A percentile compares a stretch with the other conserved stretches of the same genome.
phyloP scores from a whole-genome alignment of 2,888 invertebrate species.

The Diarsia brunnea region DNA sequence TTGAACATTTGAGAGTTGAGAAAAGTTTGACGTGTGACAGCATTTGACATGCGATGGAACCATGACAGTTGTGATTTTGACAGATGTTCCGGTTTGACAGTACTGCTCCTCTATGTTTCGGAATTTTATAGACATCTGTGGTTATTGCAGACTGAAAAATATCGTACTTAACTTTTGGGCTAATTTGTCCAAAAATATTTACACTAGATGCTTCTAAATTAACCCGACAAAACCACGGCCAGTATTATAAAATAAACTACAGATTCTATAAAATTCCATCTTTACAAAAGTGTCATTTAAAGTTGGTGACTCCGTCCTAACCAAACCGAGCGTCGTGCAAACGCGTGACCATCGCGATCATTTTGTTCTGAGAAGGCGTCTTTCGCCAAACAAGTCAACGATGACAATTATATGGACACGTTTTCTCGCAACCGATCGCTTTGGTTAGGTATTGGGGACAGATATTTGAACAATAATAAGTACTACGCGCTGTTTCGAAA shows the following conservation, averaged over 20 bases:
- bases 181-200: neutral
- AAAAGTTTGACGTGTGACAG: constrained; percentile 58
- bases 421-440: neutral
- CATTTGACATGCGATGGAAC: constrained; percentile 58
- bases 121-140: constrained; percentile 47
- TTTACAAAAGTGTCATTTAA: neutral
- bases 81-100: constrained; percentile 47
- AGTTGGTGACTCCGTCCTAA: neutral
- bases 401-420: neutral
- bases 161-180: constrained; percentile 30
- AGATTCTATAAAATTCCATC: constrained; percentile 29
- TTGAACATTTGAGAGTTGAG: constrained; percentile 62
- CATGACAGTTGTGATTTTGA: constrained; percentile 62
- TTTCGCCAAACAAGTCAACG: neutral
- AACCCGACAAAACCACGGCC: constrained; percentile 14
- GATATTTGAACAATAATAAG: neutral
- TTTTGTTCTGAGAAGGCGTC: neutral
- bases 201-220: neutral
- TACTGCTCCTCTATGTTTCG: constrained; percentile 23
- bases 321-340: neutral
- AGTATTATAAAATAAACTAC: constrained; percentile 40
- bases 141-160: neutral
- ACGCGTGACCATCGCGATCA: neutral
- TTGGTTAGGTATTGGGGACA: neutral
- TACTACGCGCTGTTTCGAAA: neutral